Percentiles rank a stretch among this genome's conserved stretches.
phyloP scores from a whole-genome alignment of 2,888 invertebrate genomes.

The Parnassius apollo region DNA sequence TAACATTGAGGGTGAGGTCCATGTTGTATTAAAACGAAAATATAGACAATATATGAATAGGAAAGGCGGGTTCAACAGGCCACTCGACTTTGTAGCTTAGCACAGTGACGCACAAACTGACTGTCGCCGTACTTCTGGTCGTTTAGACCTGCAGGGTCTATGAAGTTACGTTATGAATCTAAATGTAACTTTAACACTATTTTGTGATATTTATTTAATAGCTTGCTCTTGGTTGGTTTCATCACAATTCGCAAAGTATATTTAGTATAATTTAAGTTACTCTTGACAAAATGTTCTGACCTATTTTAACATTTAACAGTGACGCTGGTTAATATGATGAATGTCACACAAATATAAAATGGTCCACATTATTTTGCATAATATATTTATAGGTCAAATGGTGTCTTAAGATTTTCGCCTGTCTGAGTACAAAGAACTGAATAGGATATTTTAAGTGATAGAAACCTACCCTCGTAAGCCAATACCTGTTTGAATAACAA shows the following conservation, averaged over 20 bases:
- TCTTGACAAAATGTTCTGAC: too few relatives aligned
- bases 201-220: slow-evolving; percentile 46
- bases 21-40: slow-evolving; percentile 96
- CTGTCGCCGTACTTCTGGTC: not conserved
- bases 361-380: too few relatives aligned
- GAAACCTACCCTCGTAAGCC: too few relatives aligned
- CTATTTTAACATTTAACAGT: too few relatives aligned
- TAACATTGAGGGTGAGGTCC: slow-evolving; percentile 96
- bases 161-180: slow-evolving; percentile 7
- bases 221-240: slow-evolving; percentile 33
- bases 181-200: slow-evolving; percentile 22
- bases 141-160: slow-evolving; percentile 39
- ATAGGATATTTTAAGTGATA: too few relatives aligned
- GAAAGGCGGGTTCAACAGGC: slow-evolving; percentile 99
- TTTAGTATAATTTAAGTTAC: too few relatives aligned
- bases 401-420: too few relatives aligned
- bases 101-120: slow-evolving; percentile 37
- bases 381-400: too few relatives aligned
- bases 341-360: too few relatives aligned
- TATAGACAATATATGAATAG: slow-evolving; percentile 99
- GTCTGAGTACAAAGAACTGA: too few relatives aligned
- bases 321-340: too few relatives aligned
- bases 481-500: too few relatives aligned
- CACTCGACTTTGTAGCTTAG: slow-evolving; percentile 96
- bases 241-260: not conserved